A percentile compares a stretch with the other conserved stretches of the same genome.
Conservation (phyloP, 2,113 vertebrate genomes). For the Clarias gariepinus region DNA sequence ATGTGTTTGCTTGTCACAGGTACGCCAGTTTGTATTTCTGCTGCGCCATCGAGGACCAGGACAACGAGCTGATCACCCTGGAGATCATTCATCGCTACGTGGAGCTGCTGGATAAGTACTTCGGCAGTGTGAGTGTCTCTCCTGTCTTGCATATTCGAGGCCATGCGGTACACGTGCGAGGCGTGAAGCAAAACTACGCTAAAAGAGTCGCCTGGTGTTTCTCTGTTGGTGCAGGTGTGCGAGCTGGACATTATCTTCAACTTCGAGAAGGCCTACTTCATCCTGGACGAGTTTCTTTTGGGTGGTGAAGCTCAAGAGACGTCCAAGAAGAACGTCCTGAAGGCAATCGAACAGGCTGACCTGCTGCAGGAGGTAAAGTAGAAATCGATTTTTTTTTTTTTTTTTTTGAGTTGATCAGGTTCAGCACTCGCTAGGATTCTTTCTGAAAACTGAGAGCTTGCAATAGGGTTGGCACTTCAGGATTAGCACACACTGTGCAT, state of each 20-base stretch:
- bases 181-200: not conserved
- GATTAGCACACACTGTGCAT: not conserved
- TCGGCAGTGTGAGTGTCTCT: slow-evolving; percentile 87
- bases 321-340: slow-evolving; percentile 91
- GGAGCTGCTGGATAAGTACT: slow-evolving; percentile 99
- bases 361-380: slow-evolving; percentile 92
- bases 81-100: slow-evolving; percentile 99
- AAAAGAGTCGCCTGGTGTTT: not conserved
- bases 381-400: not conserved
- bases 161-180: not conserved
- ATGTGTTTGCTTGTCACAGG: slow-evolving; percentile 68
- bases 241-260: slow-evolving; percentile 81
- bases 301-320: slow-evolving; percentile 98
- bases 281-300: slow-evolving; percentile 96
- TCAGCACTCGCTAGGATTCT: not conserved
- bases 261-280: slow-evolving; percentile 83
- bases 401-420: not conserved
- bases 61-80: slow-evolving; percentile 97
- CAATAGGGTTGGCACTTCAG: not conserved
- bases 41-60: slow-evolving; percentile 97
- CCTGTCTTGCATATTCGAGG: not conserved
- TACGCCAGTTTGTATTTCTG: slow-evolving; percentile 99
- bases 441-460: not conserved
- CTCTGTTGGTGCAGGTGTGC: slow-evolving; percentile 73
- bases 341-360: slow-evolving; percentile 89